Evolutionary conservation across 2,113 vertebrate genomes (phyloP), one percentile per base, ranked within the genome.

Genomic region (Syngnathus floridae): DNA sequence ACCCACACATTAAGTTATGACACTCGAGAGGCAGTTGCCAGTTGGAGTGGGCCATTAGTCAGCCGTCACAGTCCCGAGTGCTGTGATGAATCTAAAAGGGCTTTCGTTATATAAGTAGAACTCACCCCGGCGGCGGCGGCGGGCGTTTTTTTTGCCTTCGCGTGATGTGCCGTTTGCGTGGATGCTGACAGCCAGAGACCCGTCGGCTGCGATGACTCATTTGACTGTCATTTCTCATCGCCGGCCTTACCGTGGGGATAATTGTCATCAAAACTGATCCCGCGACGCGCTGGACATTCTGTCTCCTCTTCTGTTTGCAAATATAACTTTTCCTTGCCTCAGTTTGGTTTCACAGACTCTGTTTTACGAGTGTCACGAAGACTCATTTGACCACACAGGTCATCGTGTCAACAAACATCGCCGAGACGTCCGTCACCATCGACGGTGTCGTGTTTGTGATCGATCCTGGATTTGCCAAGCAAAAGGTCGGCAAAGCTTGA

Each of bases 391-490:
- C 48, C 19, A 74, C 78, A 99, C 78, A 99, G 97, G 94, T 99
- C 14, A 95, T 99, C 67, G 97, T 99, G 65, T 99, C 97, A 14
- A 99, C 97, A 82, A 99, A 99, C 79, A 99, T 99, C 51, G 97
- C 97, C 26, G 97, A 99, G 84, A 99, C 97, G 0, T 99, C 96
- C 40, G 87, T 98, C 82, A 99, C 97, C 81, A 98, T 99, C 81
- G 97, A 98, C 65, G 96, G 96, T 0, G 95, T 98, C 48, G 97
- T 99, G 54, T 99, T 98, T 90, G 96, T 99, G 72, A 99, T 98
- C 69, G 97, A 99, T 92, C 97, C 97, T 74, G 97, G 97, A 67
- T 99, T 99, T 86, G 96, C 96, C 5, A 99, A 99, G 84, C 96
- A 99, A 86, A 99, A 99, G 93, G 97, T 97, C 58, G 13, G 74